A percentile compares a stretch with the other conserved stretches of the same genome.
Evolutionary conservation across 2,888 invertebrate genomes (phyloP).

Genomic region (Agapostemon virescens): DNA sequence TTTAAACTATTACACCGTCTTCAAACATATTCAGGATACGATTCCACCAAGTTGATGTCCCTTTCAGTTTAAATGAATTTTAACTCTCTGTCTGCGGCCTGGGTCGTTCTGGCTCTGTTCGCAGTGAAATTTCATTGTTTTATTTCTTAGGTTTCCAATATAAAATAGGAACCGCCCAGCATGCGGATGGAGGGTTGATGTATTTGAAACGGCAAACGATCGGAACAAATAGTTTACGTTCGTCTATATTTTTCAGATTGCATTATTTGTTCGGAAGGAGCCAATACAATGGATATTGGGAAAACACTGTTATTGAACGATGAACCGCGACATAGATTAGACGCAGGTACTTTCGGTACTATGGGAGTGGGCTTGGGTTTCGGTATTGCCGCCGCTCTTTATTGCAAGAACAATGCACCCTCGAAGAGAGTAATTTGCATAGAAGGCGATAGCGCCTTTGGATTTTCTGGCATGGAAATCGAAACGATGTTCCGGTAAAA

Average conservation of each 20-base stretch:
- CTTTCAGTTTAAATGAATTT: slow-evolving; percentile 6
- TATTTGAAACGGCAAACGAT: not conserved
- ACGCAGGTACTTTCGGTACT: slow-evolving; percentile 98
- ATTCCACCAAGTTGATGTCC: slow-evolving; percentile 83
- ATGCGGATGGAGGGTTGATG: not conserved
- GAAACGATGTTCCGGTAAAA: slow-evolving; percentile 93
- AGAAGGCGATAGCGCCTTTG: slow-evolving; percentile 98
- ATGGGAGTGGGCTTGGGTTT: slow-evolving; percentile 98
- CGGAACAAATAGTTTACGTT: not conserved
- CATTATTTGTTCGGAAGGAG: slow-evolving; percentile 97
- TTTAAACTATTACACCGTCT: slow-evolving; percentile 96
- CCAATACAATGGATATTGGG: slow-evolving; percentile 99
- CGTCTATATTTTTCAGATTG: slow-evolving; percentile 82
- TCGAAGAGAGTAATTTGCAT: slow-evolving; percentile 93
- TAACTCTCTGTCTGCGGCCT: not conserved
- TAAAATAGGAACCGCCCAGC: too few relatives aligned
- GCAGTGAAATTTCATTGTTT: not conserved
- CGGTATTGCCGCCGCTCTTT: slow-evolving; percentile 94
- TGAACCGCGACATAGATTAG: slow-evolving; percentile 92
- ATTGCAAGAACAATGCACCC: slow-evolving; percentile 91
- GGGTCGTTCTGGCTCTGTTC: not conserved
- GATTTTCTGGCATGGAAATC: slow-evolving; percentile 98
- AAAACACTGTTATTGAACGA: slow-evolving; percentile 92
- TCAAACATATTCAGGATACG: slow-evolving; percentile 89
- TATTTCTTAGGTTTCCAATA: too few relatives aligned